phyloP scores from a whole-genome alignment of 2,797 vertebrate genomes.

The Clarias platycephalus region DNA sequence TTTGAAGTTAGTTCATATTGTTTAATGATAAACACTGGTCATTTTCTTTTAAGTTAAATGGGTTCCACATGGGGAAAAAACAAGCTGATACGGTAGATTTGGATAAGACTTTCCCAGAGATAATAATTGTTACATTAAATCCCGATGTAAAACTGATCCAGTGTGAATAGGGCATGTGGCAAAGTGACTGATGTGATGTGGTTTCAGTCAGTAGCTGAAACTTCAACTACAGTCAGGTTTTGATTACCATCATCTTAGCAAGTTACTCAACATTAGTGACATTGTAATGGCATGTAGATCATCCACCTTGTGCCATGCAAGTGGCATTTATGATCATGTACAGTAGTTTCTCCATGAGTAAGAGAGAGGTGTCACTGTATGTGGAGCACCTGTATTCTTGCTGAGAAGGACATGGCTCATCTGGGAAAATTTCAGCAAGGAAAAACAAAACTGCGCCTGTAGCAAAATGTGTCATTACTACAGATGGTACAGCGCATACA shows the following conservation, averaged over 20 bases:
- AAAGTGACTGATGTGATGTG: background rate
- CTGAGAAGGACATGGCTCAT: background rate
- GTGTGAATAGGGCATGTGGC: background rate
- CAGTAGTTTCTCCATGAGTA: conserved; percentile 20
- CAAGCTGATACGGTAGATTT: background rate
- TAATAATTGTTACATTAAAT: background rate
- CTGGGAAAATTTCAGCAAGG: background rate
- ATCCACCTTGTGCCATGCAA: background rate
- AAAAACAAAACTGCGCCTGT: background rate
- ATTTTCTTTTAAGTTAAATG: background rate
- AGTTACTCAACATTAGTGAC: conserved; percentile 19
- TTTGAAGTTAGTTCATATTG: too few relatives aligned
- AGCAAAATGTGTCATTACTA: background rate
- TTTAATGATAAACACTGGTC: too few relatives aligned
- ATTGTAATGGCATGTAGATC: background rate
- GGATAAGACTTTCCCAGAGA: background rate
- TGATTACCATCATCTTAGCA: background rate
- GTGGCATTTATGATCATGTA: background rate
- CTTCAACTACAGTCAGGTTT: conserved; percentile 7
- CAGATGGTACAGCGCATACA: background rate
- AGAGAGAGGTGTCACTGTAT: background rate
- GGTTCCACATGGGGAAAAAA: background rate
- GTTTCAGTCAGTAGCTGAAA: conserved; percentile 16
- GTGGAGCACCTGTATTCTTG: background rate
- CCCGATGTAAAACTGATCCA: background rate